Conservation (phyloP, 2,888 invertebrate genomes). For the Hypolimnas misippus region DNA sequence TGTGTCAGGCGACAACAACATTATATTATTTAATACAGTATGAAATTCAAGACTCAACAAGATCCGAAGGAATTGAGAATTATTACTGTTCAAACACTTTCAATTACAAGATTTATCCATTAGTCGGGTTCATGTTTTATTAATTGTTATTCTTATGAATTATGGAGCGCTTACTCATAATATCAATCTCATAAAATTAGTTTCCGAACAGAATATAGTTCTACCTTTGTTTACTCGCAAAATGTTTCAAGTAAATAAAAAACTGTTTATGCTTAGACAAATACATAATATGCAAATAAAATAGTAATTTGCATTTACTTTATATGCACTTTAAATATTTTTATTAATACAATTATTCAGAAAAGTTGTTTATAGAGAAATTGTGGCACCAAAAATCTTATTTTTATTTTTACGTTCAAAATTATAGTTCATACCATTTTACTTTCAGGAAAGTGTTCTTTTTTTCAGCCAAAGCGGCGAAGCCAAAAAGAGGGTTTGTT, state of each 20-base stretch:
- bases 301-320: background rate
- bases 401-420: too few species aligned
- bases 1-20: background rate
- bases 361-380: too few species aligned
- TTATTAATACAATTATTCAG: too few species aligned
- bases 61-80: background rate
- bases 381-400: too few species aligned
- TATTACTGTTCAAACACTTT: slow-evolving; percentile 9
- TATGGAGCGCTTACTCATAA: slow-evolving; percentile 15
- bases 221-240: slow-evolving; percentile 4
- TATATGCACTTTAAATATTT: background rate
- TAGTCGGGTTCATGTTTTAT: slow-evolving; percentile 26
- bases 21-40: background rate
- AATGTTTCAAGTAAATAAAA: background rate
- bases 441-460: too few species aligned
- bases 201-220: slow-evolving; percentile 2
- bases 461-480: too few species aligned
- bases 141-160: slow-evolving; percentile 26
- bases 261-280: background rate
- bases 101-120: slow-evolving; percentile 19
- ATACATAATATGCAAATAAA: background rate
- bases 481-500: too few species aligned
- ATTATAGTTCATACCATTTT: too few species aligned
- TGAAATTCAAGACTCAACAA: background rate
- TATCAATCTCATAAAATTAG: slow-evolving; percentile 32